These are phyloP conservation scores for Holacanthella duospinosa DNA, from an alignment of 2,888 invertebrate species.

Conservation along the genomic window DNA sequence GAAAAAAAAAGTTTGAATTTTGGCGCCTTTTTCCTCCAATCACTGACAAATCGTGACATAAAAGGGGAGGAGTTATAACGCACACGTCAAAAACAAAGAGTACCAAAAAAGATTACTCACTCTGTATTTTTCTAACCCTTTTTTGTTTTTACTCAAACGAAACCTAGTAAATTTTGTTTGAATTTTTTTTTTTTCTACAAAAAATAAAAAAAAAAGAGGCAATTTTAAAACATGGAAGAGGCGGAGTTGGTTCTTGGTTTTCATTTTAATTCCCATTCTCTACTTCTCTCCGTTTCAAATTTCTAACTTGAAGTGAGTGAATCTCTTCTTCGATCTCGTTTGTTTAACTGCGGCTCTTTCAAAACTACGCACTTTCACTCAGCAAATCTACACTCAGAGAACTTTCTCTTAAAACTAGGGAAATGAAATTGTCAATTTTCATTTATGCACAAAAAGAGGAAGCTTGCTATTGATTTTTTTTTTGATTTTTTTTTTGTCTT, in stretches of 20 bases:
- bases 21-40: no score
- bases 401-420: no score
- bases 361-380: no score
- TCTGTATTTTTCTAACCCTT: no score
- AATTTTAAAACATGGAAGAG: constrained; percentile 36
- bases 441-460: no score
- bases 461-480: no score
- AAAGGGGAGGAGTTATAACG: not conserved
- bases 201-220: constrained; percentile 14
- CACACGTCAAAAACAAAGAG: not conserved
- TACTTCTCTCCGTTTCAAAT: not conserved
- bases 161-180: constrained; percentile 19
- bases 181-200: constrained; percentile 8
- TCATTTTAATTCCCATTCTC: not conserved
- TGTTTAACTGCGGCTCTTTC: not conserved
- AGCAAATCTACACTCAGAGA: not conserved
- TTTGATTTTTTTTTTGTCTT: no score
- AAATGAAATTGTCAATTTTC: no score
- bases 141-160: no score
- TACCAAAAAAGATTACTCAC: no score
- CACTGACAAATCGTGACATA: not conserved
- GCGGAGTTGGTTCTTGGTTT: constrained; percentile 23
- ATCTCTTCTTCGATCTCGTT: not conserved
- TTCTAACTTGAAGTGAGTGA: constrained; percentile 5
- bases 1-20: no score